A percentile compares a stretch with the other conserved stretches of the same genome.
Conservation (phyloP, 1,140 invertebrate genomes). For the Drosophila obscura region DNA sequence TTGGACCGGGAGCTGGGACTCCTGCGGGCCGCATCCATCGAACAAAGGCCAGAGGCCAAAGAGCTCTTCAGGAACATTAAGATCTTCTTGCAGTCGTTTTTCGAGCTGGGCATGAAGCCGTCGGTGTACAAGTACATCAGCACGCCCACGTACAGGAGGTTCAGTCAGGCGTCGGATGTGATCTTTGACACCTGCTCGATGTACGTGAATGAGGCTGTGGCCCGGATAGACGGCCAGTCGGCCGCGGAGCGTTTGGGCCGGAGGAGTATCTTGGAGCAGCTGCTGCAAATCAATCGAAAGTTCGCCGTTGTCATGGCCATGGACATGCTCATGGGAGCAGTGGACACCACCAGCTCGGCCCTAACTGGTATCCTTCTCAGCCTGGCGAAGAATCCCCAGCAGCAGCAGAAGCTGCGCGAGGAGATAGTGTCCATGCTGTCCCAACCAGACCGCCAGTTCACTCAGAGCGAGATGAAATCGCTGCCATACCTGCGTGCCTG, state of each 20-base stretch:
- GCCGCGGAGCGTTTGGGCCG: not conserved
- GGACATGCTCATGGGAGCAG: slow-evolving; percentile 89
- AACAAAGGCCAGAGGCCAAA: slow-evolving; percentile 6
- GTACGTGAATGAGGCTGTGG: slow-evolving; percentile 58
- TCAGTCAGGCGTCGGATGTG: slow-evolving; percentile 84
- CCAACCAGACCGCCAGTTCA: slow-evolving; percentile 69
- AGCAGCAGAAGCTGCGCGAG: slow-evolving; percentile 84
- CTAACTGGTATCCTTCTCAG: slow-evolving; percentile 33
- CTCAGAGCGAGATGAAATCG: slow-evolving; percentile 68
- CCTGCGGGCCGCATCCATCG: not conserved
- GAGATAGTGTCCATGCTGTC: slow-evolving; percentile 83
- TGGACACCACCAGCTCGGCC: slow-evolving; percentile 86
- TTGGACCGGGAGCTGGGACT: slow-evolving; percentile 84
- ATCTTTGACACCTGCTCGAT: slow-evolving; percentile 35
- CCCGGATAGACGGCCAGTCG: slow-evolving; percentile 31
- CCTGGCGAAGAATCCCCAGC: slow-evolving; percentile 84
- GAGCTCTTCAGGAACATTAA: slow-evolving; percentile 29
- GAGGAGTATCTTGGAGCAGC: slow-evolving; percentile 85
- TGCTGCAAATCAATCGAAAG: slow-evolving; percentile 86
- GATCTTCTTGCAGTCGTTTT: slow-evolving; percentile 29
- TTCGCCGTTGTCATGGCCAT: slow-evolving; percentile 87
- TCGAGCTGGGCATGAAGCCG: slow-evolving; percentile 86
- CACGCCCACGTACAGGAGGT: slow-evolving; percentile 85
- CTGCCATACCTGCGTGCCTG: slow-evolving; percentile 85
- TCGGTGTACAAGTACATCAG: slow-evolving; percentile 87